A percentile compares a stretch with the other conserved stretches of the same genome.
Conservation (phyloP, 2,113 vertebrate genomes). For the Micromys minutus region DNA sequence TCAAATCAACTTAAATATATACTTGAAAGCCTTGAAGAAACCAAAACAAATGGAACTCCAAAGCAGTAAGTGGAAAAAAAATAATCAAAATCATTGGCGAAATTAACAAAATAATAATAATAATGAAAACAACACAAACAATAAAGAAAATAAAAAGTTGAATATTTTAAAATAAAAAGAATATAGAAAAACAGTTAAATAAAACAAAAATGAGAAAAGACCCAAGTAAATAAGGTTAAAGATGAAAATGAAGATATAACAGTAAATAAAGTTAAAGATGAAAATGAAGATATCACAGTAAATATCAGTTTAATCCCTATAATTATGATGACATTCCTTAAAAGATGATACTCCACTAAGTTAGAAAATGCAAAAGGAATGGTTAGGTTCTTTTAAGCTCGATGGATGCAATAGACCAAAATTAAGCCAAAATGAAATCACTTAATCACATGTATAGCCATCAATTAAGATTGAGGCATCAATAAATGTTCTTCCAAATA, state of each 20-base stretch:
- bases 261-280: not conserved
- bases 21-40: not conserved
- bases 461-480: not conserved
- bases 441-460: not conserved
- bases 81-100: not conserved
- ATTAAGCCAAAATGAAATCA: not conserved
- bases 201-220: not conserved
- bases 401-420: not conserved
- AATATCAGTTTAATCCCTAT: not conserved
- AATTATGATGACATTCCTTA: not conserved
- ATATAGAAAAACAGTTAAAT: not conserved
- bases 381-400: not conserved
- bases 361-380: not conserved
- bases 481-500: not conserved
- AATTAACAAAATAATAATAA: not conserved
- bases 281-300: not conserved
- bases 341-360: not conserved
- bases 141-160: not conserved
- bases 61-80: not conserved
- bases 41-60: not conserved
- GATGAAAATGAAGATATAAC: not conserved
- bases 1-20: not conserved
- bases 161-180: not conserved
- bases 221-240: not conserved
- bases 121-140: not conserved